A percentile compares a stretch with the other conserved stretches of the same genome.
These are phyloP conservation scores for Thymelicus sylvestris DNA, from an alignment of 2,888 invertebrate species.

Conservation along the genomic window DNA sequence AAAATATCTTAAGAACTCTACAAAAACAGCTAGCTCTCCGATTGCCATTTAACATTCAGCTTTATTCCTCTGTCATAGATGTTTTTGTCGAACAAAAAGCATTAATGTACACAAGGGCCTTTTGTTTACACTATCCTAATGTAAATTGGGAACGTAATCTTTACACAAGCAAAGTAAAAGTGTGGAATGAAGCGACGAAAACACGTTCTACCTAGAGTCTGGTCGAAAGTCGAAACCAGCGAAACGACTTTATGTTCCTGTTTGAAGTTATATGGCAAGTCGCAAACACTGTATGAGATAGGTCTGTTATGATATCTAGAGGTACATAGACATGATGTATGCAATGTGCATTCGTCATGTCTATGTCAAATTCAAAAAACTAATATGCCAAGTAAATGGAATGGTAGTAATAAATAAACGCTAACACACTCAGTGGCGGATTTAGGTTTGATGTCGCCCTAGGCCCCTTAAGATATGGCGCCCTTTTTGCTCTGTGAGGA, in stretches of 20 bases:
- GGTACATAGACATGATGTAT: too few relatives aligned
- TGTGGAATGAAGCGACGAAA: constrained; percentile 24
- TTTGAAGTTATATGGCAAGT: not conserved
- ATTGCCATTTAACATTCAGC: not conserved
- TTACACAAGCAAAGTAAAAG: constrained; percentile 35
- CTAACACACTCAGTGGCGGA: too few relatives aligned
- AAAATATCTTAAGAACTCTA: too few relatives aligned
- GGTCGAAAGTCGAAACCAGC: not conserved
- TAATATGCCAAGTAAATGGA: too few relatives aligned
- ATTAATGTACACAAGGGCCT: not conserved
- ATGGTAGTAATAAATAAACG: too few relatives aligned
- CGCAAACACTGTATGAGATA: too few relatives aligned
- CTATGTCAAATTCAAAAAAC: too few relatives aligned
- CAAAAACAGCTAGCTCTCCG: not conserved
- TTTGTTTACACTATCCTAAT: constrained; percentile 26
- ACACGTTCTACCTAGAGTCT: not conserved
- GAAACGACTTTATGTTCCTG: not conserved
- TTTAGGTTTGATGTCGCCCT: too few relatives aligned
- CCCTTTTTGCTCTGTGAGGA: too few relatives aligned
- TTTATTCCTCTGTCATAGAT: not conserved
- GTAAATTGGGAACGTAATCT: constrained; percentile 28
- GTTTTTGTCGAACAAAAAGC: not conserved
- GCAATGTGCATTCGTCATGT: too few relatives aligned
- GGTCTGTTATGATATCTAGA: too few relatives aligned
- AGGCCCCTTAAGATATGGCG: too few relatives aligned